phyloP scores from a whole-genome alignment of 1,140 invertebrate species.

The Calephelis nemesis region DNA sequence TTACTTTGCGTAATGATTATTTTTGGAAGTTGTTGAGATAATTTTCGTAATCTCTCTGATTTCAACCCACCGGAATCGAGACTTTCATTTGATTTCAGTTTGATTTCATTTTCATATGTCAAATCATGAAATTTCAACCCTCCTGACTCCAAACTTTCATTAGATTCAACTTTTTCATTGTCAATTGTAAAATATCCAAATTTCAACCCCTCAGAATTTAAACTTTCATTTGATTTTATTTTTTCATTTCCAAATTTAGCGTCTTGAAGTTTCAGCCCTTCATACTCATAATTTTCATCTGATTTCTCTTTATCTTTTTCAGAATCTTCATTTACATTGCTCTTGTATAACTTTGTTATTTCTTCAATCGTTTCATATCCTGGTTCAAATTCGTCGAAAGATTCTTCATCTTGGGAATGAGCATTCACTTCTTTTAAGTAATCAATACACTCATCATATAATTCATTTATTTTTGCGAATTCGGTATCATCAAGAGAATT shows the following conservation, averaged over 20 bases:
- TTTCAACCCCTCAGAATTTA: constrained; percentile 1
- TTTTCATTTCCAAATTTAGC: constrained; percentile 24
- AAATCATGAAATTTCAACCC: background rate
- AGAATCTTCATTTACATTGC: constrained; percentile 20
- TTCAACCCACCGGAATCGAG: constrained; percentile 31
- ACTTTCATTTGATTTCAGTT: constrained; percentile 43
- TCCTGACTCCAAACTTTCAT: no score
- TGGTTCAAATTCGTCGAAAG: constrained; percentile 25
- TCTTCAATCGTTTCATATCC: constrained; percentile 52
- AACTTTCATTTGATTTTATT: constrained; percentile 25
- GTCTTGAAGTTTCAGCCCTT: constrained; percentile 11
- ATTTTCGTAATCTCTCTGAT: constrained; percentile 56
- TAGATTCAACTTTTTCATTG: no score
- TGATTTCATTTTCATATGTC: background rate
- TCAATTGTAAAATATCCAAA: no score
- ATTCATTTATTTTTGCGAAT: constrained; percentile 51
- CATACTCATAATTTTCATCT: constrained; percentile 47
- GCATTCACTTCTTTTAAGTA: constrained; percentile 49
- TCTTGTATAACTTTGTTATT: constrained; percentile 23
- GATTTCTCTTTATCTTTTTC: constrained; percentile 29
- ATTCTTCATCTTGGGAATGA: constrained; percentile 24
- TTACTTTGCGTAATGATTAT: constrained; percentile 68
- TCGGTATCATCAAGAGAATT: constrained; percentile 40
- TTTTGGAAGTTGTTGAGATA: constrained; percentile 62
- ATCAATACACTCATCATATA: constrained; percentile 66